Percentiles rank a stretch among this genome's conserved stretches.
Evolutionary conservation across 1,140 invertebrate species (phyloP).

Genomic region (Drosophila parvula): DNA sequence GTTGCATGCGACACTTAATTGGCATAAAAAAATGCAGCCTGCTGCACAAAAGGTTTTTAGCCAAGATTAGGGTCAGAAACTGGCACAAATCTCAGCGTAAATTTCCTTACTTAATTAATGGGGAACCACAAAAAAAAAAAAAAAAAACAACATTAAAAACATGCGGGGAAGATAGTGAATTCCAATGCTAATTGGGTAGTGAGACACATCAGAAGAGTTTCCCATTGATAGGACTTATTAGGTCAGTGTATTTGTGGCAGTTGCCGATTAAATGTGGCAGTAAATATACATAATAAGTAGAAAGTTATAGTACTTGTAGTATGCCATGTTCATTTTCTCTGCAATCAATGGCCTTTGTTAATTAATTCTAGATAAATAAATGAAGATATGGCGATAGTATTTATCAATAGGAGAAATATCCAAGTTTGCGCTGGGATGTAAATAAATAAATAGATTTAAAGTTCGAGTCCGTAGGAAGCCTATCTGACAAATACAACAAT

Average conservation of each 20-base stretch:
- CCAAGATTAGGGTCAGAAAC: slow-evolving; percentile 39
- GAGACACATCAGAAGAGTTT: slow-evolving; percentile 13
- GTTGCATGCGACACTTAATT: slow-evolving; percentile 78
- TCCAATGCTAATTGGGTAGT: slow-evolving; percentile 38
- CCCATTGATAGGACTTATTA: slow-evolving; percentile 47
- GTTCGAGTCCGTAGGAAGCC: too few relatives aligned
- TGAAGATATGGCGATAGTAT: too few relatives aligned
- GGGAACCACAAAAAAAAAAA: slow-evolving; percentile 12
- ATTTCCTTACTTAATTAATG: slow-evolving; percentile 39
- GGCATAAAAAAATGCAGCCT: slow-evolving; percentile 55
- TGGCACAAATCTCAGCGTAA: slow-evolving; percentile 52
- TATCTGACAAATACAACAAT: too few relatives aligned
- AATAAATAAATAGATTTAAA: too few relatives aligned
- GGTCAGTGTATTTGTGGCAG: slow-evolving; percentile 59
- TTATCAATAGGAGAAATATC: too few relatives aligned
- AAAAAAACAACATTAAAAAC: background rate
- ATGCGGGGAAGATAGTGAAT: slow-evolving; percentile 22
- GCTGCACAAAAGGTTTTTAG: slow-evolving; percentile 29
- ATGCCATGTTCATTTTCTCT: background rate
- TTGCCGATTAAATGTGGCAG: background rate
- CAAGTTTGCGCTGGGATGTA: too few relatives aligned
- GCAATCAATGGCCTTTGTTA: background rate
- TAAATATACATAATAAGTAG: slow-evolving; percentile 8
- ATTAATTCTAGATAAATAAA: background rate
- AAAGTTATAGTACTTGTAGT: slow-evolving; percentile 4